A percentile compares a stretch with the other conserved stretches of the same genome.
phyloP scores from a whole-genome alignment of 2,797 vertebrate genomes.

The Aphelocoma californica region DNA sequence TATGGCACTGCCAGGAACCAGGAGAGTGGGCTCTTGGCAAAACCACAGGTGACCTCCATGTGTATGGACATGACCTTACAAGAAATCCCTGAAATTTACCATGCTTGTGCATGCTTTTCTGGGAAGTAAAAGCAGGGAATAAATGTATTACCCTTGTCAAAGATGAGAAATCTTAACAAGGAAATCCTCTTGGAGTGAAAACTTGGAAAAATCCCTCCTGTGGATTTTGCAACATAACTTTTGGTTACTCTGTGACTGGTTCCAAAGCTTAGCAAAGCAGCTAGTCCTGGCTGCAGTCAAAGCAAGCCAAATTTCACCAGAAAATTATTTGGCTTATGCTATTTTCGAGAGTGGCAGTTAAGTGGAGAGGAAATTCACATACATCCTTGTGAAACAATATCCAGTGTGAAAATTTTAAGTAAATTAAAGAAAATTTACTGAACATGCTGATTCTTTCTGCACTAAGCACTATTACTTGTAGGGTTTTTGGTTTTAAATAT shows the following conservation, averaged over 20 bases:
- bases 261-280: neutral
- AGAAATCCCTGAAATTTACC: neutral
- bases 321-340: neutral
- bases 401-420: neutral
- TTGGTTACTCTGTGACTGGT: neutral
- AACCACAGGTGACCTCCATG: neutral
- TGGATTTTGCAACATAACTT: neutral
- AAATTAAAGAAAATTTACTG: neutral
- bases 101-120: neutral
- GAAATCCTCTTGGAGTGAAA: constrained; percentile 15
- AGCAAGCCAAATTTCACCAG: constrained; percentile 1
- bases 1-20: neutral
- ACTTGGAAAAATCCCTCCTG: constrained; percentile 6
- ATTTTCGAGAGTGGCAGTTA: neutral
- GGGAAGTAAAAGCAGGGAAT: neutral
- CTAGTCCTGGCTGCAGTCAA: neutral
- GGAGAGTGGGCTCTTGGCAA: neutral
- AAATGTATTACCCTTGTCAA: neutral
- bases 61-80: neutral
- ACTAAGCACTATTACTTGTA: neutral
- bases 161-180: neutral
- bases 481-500: neutral
- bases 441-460: neutral
- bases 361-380: neutral
- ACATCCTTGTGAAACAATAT: neutral